Conservation (phyloP, 2,797 vertebrate species). For the Steatocranus sp. region DNA sequence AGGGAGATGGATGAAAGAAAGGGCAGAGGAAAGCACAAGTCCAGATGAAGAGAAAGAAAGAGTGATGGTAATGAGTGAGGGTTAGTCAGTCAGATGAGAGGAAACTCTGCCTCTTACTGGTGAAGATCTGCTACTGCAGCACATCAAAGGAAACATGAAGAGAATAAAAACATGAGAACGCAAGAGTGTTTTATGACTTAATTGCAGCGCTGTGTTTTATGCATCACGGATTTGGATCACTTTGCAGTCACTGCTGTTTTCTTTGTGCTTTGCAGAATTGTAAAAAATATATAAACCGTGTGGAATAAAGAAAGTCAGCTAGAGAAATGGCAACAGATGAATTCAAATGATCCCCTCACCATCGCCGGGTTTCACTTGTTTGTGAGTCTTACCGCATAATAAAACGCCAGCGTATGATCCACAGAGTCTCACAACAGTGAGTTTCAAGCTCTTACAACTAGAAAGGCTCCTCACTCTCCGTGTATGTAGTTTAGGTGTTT, state of each 20-base stretch:
- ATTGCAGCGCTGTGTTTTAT: background rate
- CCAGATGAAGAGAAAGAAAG: background rate
- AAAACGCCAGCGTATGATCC: background rate
- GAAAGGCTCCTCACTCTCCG: background rate
- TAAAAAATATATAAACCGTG: background rate
- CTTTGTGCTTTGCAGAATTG: background rate
- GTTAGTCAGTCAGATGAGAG: conserved; percentile 47
- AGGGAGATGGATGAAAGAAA: background rate
- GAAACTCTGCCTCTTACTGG: conserved; percentile 69
- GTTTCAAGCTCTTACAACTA: background rate
- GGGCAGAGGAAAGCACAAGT: background rate
- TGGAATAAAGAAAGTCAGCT: background rate
- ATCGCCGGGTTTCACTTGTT: background rate
- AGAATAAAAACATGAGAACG: background rate
- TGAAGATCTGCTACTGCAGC: conserved; percentile 36
- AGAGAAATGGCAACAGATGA: background rate
- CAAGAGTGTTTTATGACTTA: background rate
- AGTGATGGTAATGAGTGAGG: background rate
- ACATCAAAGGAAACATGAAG: conserved; percentile 4
- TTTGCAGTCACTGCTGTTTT: background rate
- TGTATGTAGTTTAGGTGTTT: background rate
- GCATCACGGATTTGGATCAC: background rate
- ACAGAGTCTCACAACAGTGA: background rate
- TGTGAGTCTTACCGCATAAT: background rate
- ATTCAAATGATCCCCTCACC: background rate